Percentiles rank a stretch among this genome's conserved stretches.
phyloP scores from a whole-genome alignment of 2,113 vertebrate genomes.

The Picathartes gymnocephalus region DNA sequence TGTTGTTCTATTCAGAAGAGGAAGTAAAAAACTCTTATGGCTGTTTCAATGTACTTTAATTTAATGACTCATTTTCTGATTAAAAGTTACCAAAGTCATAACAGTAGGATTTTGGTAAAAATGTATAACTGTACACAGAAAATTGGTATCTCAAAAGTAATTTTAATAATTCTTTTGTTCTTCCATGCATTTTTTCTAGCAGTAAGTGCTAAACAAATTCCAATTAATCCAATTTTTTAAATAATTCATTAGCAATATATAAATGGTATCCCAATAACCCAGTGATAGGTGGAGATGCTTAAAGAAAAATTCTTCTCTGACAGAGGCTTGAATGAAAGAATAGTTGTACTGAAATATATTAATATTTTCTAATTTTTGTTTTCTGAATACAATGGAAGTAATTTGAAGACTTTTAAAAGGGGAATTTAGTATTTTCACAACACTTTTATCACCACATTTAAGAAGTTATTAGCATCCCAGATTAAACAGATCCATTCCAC shows the following conservation, averaged over 20 bases:
- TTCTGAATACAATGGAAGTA: neutral
- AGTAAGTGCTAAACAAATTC: neutral
- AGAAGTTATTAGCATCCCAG: neutral
- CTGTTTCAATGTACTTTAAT: neutral
- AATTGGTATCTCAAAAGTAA: neutral
- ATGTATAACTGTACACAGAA: neutral
- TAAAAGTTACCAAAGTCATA: neutral
- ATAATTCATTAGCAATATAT: neutral
- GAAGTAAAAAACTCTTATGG: neutral
- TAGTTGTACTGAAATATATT: neutral
- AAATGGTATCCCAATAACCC: neutral
- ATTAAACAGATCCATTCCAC: neutral
- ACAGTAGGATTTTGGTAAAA: neutral
- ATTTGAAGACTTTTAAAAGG: neutral
- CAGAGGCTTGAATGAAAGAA: neutral
- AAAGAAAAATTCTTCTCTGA: neutral
- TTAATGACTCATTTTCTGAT: neutral
- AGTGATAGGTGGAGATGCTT: neutral
- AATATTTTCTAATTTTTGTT: neutral
- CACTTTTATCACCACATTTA: neutral
- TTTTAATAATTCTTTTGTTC: neutral
- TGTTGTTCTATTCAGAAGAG: neutral
- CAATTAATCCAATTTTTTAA: neutral
- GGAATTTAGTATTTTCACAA: neutral
- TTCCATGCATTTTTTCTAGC: neutral